phyloP scores from a whole-genome alignment of 64 coral and sea anemone genomes.

The Montipora cactus region DNA sequence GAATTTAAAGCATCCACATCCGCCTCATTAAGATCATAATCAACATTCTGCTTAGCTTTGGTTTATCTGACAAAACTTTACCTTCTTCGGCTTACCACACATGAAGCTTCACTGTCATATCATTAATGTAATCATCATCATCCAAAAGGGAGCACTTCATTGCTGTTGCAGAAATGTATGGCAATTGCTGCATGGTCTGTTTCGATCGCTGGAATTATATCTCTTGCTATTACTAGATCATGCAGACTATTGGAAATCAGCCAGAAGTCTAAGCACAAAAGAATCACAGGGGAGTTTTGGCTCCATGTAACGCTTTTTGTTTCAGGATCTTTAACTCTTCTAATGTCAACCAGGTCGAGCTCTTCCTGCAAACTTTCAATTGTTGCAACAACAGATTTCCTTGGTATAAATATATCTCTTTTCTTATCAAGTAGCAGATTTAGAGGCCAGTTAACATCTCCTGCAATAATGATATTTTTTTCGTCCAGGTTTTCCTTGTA shows the following conservation, averaged over 20 bases:
- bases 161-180: slow-evolving; percentile 2
- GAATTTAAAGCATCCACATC: no score
- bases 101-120: neutral
- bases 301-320: no score
- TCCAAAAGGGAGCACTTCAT: no score
- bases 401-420: slow-evolving; percentile 3
- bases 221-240: slow-evolving; percentile 7
- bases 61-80: neutral
- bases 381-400: neutral
- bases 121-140: no score
- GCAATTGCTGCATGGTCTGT: slow-evolving; percentile 3
- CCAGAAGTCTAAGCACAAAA: no score
- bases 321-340: neutral
- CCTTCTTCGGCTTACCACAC: neutral
- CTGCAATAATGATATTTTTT: slow-evolving; percentile 26
- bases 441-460: neutral
- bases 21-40: no score
- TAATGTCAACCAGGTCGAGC: neutral
- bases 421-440: neutral
- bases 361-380: no score
- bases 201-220: slow-evolving; percentile 30
- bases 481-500: neutral
- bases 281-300: no score
- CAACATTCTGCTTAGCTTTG: no score
- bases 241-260: neutral